Evolutionary conservation across 2,888 invertebrate species (phyloP).

Genomic region (Ditula angustiorana): DNA sequence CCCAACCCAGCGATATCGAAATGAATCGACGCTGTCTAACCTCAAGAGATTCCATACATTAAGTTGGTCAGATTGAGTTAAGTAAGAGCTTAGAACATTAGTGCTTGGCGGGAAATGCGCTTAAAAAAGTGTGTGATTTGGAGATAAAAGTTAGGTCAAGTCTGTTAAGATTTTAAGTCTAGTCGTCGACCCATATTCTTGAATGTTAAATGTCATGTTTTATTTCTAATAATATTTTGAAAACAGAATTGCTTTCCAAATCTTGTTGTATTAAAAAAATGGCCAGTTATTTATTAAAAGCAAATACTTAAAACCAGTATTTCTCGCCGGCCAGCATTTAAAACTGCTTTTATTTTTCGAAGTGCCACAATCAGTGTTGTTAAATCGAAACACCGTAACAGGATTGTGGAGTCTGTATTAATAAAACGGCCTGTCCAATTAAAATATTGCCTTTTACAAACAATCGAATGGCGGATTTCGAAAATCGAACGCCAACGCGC

Average conservation of each 20-base stretch:
- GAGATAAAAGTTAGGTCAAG: too few relatives aligned
- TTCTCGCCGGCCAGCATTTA: slow-evolving; percentile 19
- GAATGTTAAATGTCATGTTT: too few relatives aligned
- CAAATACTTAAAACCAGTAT: not conserved
- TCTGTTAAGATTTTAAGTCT: too few relatives aligned
- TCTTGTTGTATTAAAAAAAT: not conserved
- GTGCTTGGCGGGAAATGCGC: not conserved
- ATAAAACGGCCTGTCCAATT: slow-evolving; percentile 56
- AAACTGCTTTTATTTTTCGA: slow-evolving; percentile 28
- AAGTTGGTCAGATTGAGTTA: slow-evolving; percentile 6
- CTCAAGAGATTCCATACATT: slow-evolving; percentile 17
- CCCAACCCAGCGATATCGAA: slow-evolving; percentile 2
- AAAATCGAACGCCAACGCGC: slow-evolving; percentile 43
- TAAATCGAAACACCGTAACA: slow-evolving; percentile 43
- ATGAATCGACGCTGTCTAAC: slow-evolving; percentile 29
- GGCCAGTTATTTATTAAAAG: not conserved
- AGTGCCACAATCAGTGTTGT: slow-evolving; percentile 35
- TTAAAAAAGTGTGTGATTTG: not conserved
- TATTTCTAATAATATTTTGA: too few relatives aligned
- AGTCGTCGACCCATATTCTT: too few relatives aligned
- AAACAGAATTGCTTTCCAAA: too few relatives aligned
- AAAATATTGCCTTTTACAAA: slow-evolving; percentile 64
- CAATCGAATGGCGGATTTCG: slow-evolving; percentile 51
- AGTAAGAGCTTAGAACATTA: not conserved
- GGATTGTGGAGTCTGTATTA: slow-evolving; percentile 50